phyloP scores from a whole-genome alignment of 2,113 vertebrate species.

The Grammomys surdaster region DNA sequence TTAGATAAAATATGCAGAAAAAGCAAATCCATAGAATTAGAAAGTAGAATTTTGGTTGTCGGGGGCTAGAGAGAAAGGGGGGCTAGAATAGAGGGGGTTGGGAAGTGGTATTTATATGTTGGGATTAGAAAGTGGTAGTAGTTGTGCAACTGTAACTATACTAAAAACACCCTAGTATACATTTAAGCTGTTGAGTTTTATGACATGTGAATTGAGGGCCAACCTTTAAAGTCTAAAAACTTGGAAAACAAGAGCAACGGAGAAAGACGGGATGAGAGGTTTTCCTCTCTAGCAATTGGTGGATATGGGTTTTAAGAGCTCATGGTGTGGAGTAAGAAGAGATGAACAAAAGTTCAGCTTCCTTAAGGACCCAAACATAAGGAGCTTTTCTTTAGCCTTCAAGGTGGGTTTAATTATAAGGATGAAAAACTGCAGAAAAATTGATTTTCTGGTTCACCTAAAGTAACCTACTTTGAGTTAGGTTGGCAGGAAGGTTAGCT shows the following conservation, averaged over 20 bases:
- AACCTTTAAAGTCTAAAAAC: slow-evolving; percentile 9
- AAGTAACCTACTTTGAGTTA: slow-evolving; percentile 31
- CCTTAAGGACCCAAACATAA: background rate
- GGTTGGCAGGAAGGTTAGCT: slow-evolving; percentile 5
- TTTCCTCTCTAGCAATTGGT: slow-evolving; percentile 35
- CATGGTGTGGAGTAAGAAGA: background rate
- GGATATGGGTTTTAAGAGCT: background rate
- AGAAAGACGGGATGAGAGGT: slow-evolving; percentile 1
- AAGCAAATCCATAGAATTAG: background rate
- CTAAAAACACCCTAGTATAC: slow-evolving; percentile 19
- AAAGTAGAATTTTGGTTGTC: background rate
- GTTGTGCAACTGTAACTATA: background rate
- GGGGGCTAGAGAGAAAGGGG: background rate
- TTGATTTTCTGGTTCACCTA: slow-evolving; percentile 21
- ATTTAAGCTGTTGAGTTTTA: background rate
- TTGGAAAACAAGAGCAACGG: slow-evolving; percentile 30
- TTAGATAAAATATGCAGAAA: slow-evolving; percentile 3
- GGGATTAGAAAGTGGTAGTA: background rate
- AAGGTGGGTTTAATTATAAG: background rate
- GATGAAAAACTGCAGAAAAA: slow-evolving; percentile 53
- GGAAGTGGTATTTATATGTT: background rate
- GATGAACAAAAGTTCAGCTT: background rate
- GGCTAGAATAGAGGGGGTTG: background rate
- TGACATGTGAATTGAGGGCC: slow-evolving; percentile 22
- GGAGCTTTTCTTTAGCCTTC: background rate